These are phyloP conservation scores for Actinemys pallida DNA, from an alignment of 2,113 vertebrate species.

Conservation along the genomic window DNA sequence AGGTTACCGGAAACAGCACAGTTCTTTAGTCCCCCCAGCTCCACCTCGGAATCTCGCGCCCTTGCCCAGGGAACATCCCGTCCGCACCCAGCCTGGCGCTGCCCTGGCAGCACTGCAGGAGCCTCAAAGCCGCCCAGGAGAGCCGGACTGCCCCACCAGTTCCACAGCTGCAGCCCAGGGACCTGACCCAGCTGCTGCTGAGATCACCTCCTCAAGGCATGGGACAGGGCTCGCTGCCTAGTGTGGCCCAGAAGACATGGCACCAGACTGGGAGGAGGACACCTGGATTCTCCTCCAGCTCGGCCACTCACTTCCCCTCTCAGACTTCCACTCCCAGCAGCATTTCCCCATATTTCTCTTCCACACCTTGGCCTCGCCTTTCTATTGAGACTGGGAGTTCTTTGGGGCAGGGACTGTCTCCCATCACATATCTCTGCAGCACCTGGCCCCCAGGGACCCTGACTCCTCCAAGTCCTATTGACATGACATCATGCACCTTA, in stretches of 20 bases:
- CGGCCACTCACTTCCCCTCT: no score
- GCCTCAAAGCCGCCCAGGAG: neutral
- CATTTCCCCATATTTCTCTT: no score
- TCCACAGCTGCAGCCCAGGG: neutral
- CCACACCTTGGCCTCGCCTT: no score
- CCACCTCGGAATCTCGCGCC: constrained; percentile 33
- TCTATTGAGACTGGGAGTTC: no score
- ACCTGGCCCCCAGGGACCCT: neutral
- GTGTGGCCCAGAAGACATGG: neutral
- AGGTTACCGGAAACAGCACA: constrained; percentile 67
- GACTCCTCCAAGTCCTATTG: neutral
- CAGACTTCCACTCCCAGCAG: no score
- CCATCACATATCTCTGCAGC: no score
- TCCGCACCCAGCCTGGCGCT: neutral
- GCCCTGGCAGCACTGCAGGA: neutral
- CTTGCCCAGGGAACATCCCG: constrained; percentile 27
- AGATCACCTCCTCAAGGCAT: neutral
- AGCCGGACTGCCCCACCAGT: neutral
- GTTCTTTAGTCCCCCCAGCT: constrained; percentile 39
- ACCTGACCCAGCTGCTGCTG: neutral
- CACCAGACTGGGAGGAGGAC: neutral
- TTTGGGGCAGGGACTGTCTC: no score
- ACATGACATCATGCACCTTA: neutral
- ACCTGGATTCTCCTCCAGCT: no score
- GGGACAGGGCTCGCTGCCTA: neutral